A percentile compares a stretch with the other conserved stretches of the same genome.
Evolutionary conservation across 2,797 vertebrate species (phyloP).

Genomic region (Arremon brunneinucha): DNA sequence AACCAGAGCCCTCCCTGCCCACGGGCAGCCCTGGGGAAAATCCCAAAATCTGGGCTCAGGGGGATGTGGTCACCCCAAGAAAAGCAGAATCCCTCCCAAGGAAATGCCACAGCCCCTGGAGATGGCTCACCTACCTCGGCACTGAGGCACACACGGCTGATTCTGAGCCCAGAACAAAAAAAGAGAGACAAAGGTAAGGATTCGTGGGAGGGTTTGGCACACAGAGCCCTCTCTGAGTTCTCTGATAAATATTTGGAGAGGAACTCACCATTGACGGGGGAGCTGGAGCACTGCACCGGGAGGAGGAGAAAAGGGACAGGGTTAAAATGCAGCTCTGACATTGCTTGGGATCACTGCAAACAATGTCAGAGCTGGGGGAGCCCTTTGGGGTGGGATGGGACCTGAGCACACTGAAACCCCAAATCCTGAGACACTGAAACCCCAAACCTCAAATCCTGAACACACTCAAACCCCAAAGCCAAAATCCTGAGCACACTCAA

Average conservation of each 20-base stretch:
- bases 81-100: neutral
- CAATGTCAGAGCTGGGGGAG: neutral
- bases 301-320: neutral
- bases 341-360: neutral
- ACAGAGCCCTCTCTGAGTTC: neutral
- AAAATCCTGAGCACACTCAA: neutral
- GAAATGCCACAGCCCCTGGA: neutral
- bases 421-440: rapidly evolving
- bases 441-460: neutral
- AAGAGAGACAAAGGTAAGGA: neutral
- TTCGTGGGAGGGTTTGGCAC: no score
- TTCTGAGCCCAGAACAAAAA: neutral
- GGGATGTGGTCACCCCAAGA: neutral
- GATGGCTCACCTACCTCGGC: neutral
- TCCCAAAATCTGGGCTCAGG: neutral
- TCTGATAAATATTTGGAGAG: neutral
- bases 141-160: neutral
- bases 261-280: constrained; percentile 25
- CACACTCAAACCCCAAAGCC: neutral
- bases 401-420: neutral
- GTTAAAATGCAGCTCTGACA: neutral
- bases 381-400: neutral
- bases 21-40: neutral
- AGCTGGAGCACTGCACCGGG: neutral
- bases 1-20: neutral